phyloP scores from a whole-genome alignment of 2,797 vertebrate genomes.

The Malurus leucopterus region DNA sequence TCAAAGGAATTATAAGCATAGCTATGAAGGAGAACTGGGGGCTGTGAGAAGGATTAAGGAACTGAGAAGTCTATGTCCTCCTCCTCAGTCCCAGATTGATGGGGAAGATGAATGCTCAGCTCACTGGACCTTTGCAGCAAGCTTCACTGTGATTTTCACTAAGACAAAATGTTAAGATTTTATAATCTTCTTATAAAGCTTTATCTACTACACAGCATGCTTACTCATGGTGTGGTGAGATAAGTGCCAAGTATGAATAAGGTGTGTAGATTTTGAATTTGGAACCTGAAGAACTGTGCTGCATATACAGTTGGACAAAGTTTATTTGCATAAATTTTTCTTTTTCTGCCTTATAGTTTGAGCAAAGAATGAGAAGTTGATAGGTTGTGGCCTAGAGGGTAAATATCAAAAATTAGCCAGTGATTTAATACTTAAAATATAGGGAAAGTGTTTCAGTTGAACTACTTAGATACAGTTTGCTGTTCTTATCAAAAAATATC shows the following conservation, averaged over 20 bases:
- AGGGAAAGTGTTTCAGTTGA: not conserved
- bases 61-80: not conserved
- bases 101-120: not conserved
- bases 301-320: not conserved
- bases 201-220: constrained; percentile 50
- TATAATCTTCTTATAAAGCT: constrained; percentile 60
- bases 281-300: constrained; percentile 36
- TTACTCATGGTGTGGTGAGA: constrained; percentile 50
- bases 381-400: not conserved
- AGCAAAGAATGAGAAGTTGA: not conserved
- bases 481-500: not conserved
- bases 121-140: constrained; percentile 16
- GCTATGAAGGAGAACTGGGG: not conserved
- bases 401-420: not conserved
- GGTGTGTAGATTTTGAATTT: constrained; percentile 44
- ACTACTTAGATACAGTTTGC: constrained; percentile 2
- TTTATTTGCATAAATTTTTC: constrained; percentile 51
- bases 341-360: constrained; percentile 9
- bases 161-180: constrained; percentile 59
- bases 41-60: not conserved
- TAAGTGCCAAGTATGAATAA: constrained; percentile 59
- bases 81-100: not conserved
- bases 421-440: not conserved
- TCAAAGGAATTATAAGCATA: not conserved
- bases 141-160: constrained; percentile 27